Percentiles rank a stretch among this genome's conserved stretches.
These are phyloP conservation scores for Aegotheles bennettii DNA, from an alignment of 2,113 vertebrate genomes.

Conservation along the genomic window DNA sequence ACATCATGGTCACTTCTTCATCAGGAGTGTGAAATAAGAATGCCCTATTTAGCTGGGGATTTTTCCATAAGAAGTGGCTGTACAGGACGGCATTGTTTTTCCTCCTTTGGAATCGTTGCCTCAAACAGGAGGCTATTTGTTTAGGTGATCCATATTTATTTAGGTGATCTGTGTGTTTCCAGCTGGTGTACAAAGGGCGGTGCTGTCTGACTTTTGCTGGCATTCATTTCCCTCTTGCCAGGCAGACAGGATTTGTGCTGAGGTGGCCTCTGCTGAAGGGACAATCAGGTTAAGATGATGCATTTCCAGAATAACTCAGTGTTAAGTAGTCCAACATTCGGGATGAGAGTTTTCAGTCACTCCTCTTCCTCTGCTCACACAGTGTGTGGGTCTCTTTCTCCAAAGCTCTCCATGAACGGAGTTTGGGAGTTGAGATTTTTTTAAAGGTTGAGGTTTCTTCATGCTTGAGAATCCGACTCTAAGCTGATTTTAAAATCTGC, in stretches of 20 bases:
- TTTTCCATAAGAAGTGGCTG: neutral
- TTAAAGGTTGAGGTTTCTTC: neutral
- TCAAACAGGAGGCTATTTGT: neutral
- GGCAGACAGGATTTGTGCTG: neutral
- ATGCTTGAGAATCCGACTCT: neutral
- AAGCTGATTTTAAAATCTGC: neutral
- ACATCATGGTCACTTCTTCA: neutral
- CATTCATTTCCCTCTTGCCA: neutral
- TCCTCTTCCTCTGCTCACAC: neutral
- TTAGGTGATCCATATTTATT: neutral
- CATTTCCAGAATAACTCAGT: neutral
- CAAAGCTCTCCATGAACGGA: neutral
- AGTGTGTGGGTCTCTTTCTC: neutral
- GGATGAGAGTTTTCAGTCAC: neutral
- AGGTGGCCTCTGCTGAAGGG: neutral
- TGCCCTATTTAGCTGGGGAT: neutral
- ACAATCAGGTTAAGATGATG: neutral
- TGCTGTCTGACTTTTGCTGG: neutral
- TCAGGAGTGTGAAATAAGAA: neutral
- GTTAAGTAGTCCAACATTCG: neutral
- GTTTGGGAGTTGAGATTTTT: neutral
- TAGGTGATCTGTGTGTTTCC: neutral
- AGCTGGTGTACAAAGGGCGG: neutral
- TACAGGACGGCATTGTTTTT: neutral
- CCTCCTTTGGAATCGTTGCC: neutral